A percentile compares a stretch with the other conserved stretches of the same genome.
Evolutionary conservation across 2,888 invertebrate genomes (phyloP).

Genomic region (Stenodema calcarata): DNA sequence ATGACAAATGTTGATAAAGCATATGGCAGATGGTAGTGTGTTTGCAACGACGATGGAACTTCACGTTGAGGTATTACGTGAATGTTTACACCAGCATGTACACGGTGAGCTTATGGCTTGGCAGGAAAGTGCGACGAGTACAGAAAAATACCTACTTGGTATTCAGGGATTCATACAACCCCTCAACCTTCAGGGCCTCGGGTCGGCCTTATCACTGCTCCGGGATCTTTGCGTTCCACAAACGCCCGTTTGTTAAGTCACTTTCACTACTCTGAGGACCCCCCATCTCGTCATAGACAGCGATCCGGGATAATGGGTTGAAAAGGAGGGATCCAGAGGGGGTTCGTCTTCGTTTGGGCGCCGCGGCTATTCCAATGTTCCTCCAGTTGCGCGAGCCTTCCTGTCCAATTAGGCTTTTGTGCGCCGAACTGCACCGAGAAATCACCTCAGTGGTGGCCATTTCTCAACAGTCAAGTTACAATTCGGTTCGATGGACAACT

Average conservation of each 20-base stretch:
- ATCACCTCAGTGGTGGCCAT: neutral
- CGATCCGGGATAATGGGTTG: neutral
- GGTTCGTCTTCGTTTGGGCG: neutral
- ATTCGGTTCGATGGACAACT: neutral
- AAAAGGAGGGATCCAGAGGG: neutral
- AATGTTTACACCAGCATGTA: no score
- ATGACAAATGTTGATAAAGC: no score
- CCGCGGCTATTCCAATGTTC: neutral
- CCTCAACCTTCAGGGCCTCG: neutral
- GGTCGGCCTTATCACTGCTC: neutral
- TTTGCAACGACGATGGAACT: no score
- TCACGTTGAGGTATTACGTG: no score
- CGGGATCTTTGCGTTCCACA: neutral
- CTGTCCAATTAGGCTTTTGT: constrained; percentile 1
- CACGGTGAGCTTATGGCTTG: neutral
- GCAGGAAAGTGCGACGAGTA: neutral
- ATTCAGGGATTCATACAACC: neutral
- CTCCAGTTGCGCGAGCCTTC: neutral
- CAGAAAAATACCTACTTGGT: neutral
- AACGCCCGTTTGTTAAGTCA: neutral
- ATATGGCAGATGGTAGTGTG: no score
- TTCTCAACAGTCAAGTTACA: neutral
- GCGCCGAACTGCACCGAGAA: neutral
- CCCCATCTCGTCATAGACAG: constrained; percentile 17
- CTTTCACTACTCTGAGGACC: neutral